A percentile compares a stretch with the other conserved stretches of the same genome.
phyloP scores from a whole-genome alignment of 2,888 invertebrate species.

The Blastobasis adustella region DNA sequence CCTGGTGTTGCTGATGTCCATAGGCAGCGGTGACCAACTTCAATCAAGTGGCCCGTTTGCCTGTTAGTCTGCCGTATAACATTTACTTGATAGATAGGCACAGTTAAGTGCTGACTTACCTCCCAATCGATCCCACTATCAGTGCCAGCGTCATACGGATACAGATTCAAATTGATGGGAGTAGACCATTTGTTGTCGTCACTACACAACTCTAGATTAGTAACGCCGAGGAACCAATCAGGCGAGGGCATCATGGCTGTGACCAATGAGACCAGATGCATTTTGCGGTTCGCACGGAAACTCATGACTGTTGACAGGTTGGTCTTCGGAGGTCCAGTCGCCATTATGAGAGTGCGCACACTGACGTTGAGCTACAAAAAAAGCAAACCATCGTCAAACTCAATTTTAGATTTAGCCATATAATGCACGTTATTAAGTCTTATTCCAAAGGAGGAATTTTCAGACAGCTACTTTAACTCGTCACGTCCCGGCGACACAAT shows the following conservation, averaged over 20 bases:
- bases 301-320: conserved; percentile 42
- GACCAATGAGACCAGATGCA: conserved; percentile 54
- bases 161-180: conserved; percentile 86
- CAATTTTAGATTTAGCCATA: too few relatives aligned
- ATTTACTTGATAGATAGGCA: too few relatives aligned
- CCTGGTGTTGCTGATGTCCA: too few relatives aligned
- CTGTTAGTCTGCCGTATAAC: too few relatives aligned
- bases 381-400: too few relatives aligned
- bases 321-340: conserved; percentile 43
- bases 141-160: conserved; percentile 96
- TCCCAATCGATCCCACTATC: conserved; percentile 93
- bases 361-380: conserved; percentile 34
- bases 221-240: conserved; percentile 97
- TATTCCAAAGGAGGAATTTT: too few relatives aligned
- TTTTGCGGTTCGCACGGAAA: conserved; percentile 46
- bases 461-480: too few relatives aligned
- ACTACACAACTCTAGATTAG: conserved; percentile 90
- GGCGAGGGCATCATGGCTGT: conserved; percentile 78
- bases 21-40: too few relatives aligned
- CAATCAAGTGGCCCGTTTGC: too few relatives aligned
- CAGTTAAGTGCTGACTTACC: conserved; percentile 56
- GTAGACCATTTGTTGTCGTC: conserved; percentile 88
- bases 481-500: too few relatives aligned
- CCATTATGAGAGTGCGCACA: conserved; percentile 59
- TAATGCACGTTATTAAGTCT: too few relatives aligned